Percentiles rank a stretch among this genome's conserved stretches.
These are phyloP conservation scores for Reticulitermes lucifugus DNA, from an alignment of 2,888 invertebrate genomes.

Conservation along the genomic window DNA sequence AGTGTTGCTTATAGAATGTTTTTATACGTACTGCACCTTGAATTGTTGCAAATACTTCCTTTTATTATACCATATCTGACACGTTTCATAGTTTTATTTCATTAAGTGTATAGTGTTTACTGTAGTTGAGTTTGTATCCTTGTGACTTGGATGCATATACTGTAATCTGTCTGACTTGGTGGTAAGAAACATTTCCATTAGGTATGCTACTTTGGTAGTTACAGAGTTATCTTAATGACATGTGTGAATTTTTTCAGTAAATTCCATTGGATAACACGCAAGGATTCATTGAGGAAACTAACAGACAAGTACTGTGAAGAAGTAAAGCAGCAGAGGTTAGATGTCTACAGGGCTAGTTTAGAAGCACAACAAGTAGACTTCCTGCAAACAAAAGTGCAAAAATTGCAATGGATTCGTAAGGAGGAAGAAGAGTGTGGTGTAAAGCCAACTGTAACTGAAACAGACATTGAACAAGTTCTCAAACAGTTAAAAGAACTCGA, in stretches of 20 bases:
- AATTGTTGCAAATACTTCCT: too few relatives aligned
- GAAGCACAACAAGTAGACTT: slow-evolving; percentile 80
- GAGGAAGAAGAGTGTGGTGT: slow-evolving; percentile 78
- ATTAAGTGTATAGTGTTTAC: too few relatives aligned
- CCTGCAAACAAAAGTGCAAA: slow-evolving; percentile 77
- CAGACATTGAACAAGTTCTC: slow-evolving; percentile 73
- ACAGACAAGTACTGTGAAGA: slow-evolving; percentile 79
- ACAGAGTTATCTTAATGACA: too few relatives aligned
- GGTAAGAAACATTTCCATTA: too few relatives aligned
- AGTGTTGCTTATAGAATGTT: too few relatives aligned
- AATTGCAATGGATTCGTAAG: slow-evolving; percentile 77
- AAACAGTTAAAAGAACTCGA: slow-evolving; percentile 58
- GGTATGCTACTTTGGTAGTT: too few relatives aligned
- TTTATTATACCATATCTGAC: too few relatives aligned
- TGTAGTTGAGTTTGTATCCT: too few relatives aligned
- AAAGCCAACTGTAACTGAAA: slow-evolving; percentile 73
- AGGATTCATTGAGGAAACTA: slow-evolving; percentile 77
- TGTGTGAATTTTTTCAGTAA: slow-evolving; percentile 61
- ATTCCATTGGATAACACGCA: slow-evolving; percentile 74
- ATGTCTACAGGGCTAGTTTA: slow-evolving; percentile 73
- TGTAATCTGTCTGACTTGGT: too few relatives aligned
- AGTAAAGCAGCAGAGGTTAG: slow-evolving; percentile 72
- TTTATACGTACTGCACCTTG: too few relatives aligned
- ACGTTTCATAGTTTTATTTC: too few relatives aligned
- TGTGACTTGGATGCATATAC: too few relatives aligned